phyloP scores from a whole-genome alignment of 2,888 invertebrate species.

The Oegoconia quadripuncta region DNA sequence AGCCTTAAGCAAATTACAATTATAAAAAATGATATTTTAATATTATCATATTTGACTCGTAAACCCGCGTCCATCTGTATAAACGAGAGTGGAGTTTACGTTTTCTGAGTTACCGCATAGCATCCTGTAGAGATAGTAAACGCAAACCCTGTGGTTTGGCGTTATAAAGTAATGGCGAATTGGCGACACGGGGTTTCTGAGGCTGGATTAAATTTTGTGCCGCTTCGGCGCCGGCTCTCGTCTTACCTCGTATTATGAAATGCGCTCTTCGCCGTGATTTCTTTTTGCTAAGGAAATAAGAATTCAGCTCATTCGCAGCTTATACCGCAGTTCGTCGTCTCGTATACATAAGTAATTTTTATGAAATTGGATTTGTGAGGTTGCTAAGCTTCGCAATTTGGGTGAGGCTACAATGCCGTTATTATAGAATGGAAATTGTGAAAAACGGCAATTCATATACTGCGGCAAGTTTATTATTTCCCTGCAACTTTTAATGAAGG shows the following conservation, averaged over 20 bases:
- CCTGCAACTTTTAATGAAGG: slow-evolving; percentile 43
- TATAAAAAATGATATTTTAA: too few relatives aligned
- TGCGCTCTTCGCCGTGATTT: slow-evolving; percentile 36
- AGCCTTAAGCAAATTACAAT: too few relatives aligned
- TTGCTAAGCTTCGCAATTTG: slow-evolving; percentile 24
- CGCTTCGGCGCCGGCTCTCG: slow-evolving; percentile 25
- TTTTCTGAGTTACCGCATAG: slow-evolving; percentile 8
- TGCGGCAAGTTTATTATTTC: slow-evolving; percentile 10
- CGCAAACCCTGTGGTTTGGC: slow-evolving; percentile 16
- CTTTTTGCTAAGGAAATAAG: slow-evolving; percentile 32
- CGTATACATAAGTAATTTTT: slow-evolving; percentile 35
- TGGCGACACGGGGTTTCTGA: slow-evolving; percentile 6
- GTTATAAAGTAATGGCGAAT: slow-evolving; percentile 18
- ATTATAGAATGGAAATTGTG: not conserved
- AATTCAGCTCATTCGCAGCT: slow-evolving; percentile 32
- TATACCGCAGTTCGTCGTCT: slow-evolving; percentile 23
- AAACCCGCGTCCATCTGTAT: too few relatives aligned
- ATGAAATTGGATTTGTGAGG: slow-evolving; percentile 36
- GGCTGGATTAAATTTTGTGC: slow-evolving; percentile 37
- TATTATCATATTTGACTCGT: too few relatives aligned
- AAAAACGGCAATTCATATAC: not conserved
- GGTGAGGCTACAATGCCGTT: too few relatives aligned
- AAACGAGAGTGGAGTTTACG: not conserved
- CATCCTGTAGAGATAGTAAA: slow-evolving; percentile 8
- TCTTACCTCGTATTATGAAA: slow-evolving; percentile 33